Base-by-base conservation (phyloP, 2,888 invertebrate species). In the Chalcis sispes region DNA sequence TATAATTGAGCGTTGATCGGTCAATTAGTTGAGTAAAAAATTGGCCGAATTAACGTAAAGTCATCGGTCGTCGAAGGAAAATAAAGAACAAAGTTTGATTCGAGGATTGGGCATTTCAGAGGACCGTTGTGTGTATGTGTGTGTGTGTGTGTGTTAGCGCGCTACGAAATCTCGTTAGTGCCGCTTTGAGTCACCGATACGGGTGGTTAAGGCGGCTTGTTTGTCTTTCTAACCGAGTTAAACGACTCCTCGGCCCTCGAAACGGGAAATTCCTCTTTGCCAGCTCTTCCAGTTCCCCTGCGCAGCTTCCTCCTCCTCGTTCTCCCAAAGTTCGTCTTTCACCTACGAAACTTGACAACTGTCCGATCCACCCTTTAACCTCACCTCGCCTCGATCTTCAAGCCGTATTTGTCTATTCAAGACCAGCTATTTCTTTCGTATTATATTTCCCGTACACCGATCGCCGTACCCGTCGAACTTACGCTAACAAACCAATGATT, bases 141-240 rank as follows among this genome's bases (percentile, higher is more conserved):
- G 36, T 7, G 10, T 7, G 36, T 7, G 5, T n/a, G 23, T 23
- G 36, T 13, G 2, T 13, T n/a, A 15, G 40, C 25, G 18, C 29
- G 58, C 58, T 29, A 23, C 69, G 78, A 79, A 81, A 80, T 79
- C 77, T 66, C 76, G 79, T 80, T 79, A 79, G 77, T 71, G 70
- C 61, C 74, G 79, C 79, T 80, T 75, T 74, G 78, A 81, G 79
- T 79, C 80, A 77, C 46, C 77, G 78, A 81, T 79, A 79, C 72
- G 79, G 80, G 72, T 77, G 77, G 79, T 80, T 82, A 82, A 79
- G 80, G 71, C 69, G 77, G 76, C 75, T 75, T 81, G 81, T 81
- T 80, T 82, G 80, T 81, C 82, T 81, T 82, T 75, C 77, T 79
- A 80, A 82, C 77, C 76, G 72, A 80, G 79, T 82, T 80, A 79